Percentiles rank a stretch among this genome's conserved stretches.
These are phyloP conservation scores for Trichopria drosophilae DNA, from an alignment of 2,888 invertebrate species.

Conservation along the genomic window DNA sequence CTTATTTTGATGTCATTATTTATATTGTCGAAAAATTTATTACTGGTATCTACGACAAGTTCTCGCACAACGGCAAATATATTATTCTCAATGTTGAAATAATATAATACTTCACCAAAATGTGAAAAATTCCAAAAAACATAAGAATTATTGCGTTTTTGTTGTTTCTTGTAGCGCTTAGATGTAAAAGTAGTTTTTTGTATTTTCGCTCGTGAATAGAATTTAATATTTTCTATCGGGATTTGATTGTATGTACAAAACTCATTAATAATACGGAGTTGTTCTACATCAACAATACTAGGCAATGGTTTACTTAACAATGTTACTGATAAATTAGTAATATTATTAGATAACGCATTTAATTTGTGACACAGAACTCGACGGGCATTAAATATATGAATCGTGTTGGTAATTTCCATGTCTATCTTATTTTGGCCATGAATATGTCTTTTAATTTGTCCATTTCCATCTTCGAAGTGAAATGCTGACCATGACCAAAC, in stretches of 20 bases:
- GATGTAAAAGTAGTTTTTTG: conserved; percentile 3
- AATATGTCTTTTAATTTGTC: conserved; percentile 9
- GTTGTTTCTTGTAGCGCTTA: conserved; percentile 1
- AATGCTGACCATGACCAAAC: conserved; percentile 18
- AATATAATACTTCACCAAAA: conserved; percentile 5
- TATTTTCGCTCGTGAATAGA: background rate
- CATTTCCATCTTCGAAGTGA: conserved; percentile 24
- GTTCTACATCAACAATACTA: too few relatives aligned
- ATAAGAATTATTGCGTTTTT: conserved; percentile 4
- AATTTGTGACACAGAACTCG: conserved; percentile 6
- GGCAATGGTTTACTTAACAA: too few relatives aligned
- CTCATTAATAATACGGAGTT: too few relatives aligned
- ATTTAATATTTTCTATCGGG: too few relatives aligned
- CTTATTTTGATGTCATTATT: background rate
- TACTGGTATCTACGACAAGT: background rate
- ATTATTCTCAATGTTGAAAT: background rate
- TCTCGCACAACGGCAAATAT: background rate
- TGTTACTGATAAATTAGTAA: too few relatives aligned
- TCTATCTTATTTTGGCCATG: conserved; percentile 26
- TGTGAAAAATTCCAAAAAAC: conserved; percentile 1
- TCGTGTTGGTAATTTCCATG: conserved; percentile 14
- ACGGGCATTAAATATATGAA: conserved; percentile 10
- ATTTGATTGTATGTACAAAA: too few relatives aligned
- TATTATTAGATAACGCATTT: background rate
- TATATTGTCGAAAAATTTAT: background rate